phyloP scores from a whole-genome alignment of 2,113 vertebrate species.

The Mastomys coucha region DNA sequence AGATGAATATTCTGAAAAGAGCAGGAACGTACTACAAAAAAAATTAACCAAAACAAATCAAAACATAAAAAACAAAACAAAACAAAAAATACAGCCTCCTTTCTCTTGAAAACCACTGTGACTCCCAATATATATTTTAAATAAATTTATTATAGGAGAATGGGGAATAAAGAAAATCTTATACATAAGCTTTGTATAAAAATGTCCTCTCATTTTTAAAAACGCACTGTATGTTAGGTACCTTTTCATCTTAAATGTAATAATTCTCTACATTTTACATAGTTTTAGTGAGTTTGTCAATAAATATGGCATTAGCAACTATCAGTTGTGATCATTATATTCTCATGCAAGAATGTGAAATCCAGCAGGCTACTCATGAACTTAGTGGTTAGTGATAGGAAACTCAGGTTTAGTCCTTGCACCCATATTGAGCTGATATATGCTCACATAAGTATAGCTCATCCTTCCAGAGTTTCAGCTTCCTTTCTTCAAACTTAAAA shows the following conservation, averaged over 20 bases:
- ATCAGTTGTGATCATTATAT: background rate
- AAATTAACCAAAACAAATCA: no score
- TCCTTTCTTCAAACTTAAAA: background rate
- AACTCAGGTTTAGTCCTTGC: background rate
- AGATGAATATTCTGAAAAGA: background rate
- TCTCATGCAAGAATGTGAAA: background rate
- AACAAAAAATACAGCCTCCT: background rate
- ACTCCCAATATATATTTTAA: background rate
- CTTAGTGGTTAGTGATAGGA: background rate
- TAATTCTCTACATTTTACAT: background rate
- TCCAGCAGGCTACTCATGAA: fast-evolving
- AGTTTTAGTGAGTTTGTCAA: background rate
- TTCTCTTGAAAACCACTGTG: background rate
- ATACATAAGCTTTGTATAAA: background rate
- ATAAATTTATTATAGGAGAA: background rate
- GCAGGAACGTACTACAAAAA: background rate
- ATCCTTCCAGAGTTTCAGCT: background rate
- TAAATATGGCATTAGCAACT: background rate
- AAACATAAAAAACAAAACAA: no score
- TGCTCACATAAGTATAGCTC: fast-evolving
- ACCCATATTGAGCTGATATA: fast-evolving
- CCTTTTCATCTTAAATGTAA: background rate
- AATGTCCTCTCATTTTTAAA: background rate
- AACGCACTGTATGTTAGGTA: background rate
- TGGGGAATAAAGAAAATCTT: no score